Evolutionary conservation across 2,797 vertebrate genomes (phyloP), one percentile per base, ranked within the genome.

Genomic region (Channa striata): DNA sequence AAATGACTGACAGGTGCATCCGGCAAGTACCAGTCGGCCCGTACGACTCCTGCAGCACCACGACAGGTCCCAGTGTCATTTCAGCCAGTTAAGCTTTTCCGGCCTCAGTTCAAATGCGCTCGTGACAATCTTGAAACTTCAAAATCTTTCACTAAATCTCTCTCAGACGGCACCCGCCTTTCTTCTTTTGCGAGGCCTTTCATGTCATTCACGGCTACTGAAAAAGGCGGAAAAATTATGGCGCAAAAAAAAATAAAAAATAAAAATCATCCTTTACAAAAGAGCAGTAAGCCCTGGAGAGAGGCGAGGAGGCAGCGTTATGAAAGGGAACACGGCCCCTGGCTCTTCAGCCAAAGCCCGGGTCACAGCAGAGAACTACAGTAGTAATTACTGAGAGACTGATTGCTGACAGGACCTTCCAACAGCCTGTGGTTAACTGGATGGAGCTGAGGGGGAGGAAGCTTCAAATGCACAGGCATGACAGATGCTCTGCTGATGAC

Each of bases 401-500:
- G 89, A 91, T 85, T 89, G 89, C 87, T 88, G 86, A 87, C 87
- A 87, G 90, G 82, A 87, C 79, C 88, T 88, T 88, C 87, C 87
- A 88, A 72, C 89, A 87, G 89, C 79, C 89, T 84, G 87, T 87
- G 88, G 88, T 90, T 89, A 89, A 71, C 80, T 77, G 76, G 76
- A 84, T 61, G 81, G 77, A 85, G 83, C 82, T 71, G 76, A 83
- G 84, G 82, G 77, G 82, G 87, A 85, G 83, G 86, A 86, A 49
- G 77, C 81, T 80, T 84, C 83, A 77, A 84, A 83, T 74, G 69
- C 67, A 72, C 57, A 62, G 68, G 51, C 80, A 68, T 82, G 78
- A 85, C 90, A 89, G 83, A 90, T 79, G 84, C 81, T 86, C 75
- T 67, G 73, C 78, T 81, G 77, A 87, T 74, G 83, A 89, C 82